Conservation (phyloP, 2,113 vertebrate genomes). For the Dromiciops gliroides region DNA sequence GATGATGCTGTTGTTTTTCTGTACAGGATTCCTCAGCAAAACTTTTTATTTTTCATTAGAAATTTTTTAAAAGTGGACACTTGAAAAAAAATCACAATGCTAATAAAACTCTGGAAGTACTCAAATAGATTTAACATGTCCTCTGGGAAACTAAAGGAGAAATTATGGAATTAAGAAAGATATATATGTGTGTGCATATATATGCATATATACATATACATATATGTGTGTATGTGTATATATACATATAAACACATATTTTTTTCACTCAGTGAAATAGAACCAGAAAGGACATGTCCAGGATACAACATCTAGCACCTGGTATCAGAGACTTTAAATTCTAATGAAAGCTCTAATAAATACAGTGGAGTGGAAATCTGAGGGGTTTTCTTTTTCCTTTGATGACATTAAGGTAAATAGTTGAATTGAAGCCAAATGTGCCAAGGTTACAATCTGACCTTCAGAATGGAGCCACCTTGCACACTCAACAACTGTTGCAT, state of each 20-base stretch:
- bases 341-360: not conserved
- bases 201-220: no score
- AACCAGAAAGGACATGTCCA: not conserved
- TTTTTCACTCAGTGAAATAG: not conserved
- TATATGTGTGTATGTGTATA: no score
- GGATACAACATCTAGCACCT: not conserved
- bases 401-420: constrained; percentile 8
- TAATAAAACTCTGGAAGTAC: constrained; percentile 32
- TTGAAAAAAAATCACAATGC: constrained; percentile 51
- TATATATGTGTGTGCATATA: no score
- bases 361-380: not conserved
- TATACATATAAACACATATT: no score
- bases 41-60: constrained; percentile 44
- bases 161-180: not conserved
- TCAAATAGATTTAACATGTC: constrained; percentile 22
- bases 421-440: constrained; percentile 32
- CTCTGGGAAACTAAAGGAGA: not conserved
- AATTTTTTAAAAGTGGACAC: constrained; percentile 46
- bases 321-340: not conserved
- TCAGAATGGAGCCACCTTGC: not conserved
- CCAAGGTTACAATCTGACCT: constrained; percentile 16
- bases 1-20: constrained; percentile 50
- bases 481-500: not conserved
- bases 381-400: not conserved
- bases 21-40: constrained; percentile 49